A percentile compares a stretch with the other conserved stretches of the same genome.
Evolutionary conservation across 2,888 invertebrate genomes (phyloP).

Genomic region (Meteorus cinctellus): DNA sequence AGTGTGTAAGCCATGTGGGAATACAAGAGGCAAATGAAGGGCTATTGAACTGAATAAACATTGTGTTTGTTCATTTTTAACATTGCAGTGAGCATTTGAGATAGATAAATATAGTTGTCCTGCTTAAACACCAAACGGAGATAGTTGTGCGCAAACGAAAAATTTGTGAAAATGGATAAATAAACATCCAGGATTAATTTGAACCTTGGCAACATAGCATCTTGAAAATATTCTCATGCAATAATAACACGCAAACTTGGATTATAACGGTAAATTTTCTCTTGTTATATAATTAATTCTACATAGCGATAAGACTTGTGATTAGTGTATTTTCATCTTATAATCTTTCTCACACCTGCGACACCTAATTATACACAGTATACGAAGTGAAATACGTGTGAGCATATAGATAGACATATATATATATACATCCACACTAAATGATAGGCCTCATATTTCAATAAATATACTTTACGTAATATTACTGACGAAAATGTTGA

Average conservation of each 20-base stretch:
- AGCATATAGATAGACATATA: slow-evolving; percentile 31
- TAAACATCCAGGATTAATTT: background rate
- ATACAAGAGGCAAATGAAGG: background rate
- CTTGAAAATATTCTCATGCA: background rate
- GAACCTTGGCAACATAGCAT: slow-evolving; percentile 1
- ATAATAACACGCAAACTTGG: background rate
- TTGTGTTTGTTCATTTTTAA: background rate
- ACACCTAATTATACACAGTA: slow-evolving; percentile 20
- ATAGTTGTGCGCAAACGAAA: background rate
- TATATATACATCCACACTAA: background rate
- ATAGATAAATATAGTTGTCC: background rate
- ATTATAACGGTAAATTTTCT: slow-evolving; percentile 19
- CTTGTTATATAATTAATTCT: background rate
- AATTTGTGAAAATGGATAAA: background rate
- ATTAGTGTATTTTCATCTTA: slow-evolving; percentile 14
- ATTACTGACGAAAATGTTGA: background rate
- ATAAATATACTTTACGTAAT: background rate
- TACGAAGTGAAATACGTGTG: slow-evolving; percentile 20
- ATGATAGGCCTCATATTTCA: background rate
- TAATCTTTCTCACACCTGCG: slow-evolving; percentile 22
- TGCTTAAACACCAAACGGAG: no score
- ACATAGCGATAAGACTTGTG: slow-evolving; percentile 6
- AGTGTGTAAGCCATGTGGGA: background rate
- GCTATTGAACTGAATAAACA: background rate
- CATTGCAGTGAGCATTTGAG: no score